Conservation (phyloP, 2,113 vertebrate species). For the Corythoichthys haematopterus region DNA sequence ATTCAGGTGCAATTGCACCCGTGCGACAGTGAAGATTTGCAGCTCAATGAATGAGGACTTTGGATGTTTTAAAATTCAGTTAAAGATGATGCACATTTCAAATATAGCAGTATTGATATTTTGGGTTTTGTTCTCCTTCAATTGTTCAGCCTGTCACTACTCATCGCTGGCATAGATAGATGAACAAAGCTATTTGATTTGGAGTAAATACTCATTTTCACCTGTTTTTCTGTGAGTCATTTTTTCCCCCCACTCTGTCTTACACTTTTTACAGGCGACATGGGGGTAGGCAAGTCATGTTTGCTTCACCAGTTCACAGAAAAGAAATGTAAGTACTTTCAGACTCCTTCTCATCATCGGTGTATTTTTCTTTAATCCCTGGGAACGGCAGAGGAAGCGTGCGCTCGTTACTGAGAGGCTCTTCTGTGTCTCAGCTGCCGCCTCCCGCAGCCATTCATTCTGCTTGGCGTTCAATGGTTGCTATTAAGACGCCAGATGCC, state of each 20-base stretch:
- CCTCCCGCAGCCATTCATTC: constrained; percentile 53
- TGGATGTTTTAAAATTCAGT: too few relatives aligned
- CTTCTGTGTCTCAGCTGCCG: constrained; percentile 60
- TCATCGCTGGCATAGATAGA: too few relatives aligned
- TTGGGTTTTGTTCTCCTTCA: too few relatives aligned
- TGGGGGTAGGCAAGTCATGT: constrained; percentile 79
- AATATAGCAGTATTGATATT: too few relatives aligned
- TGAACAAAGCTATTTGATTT: too few relatives aligned
- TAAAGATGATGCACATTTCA: too few relatives aligned
- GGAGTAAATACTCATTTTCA: neutral
- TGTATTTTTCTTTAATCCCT: neutral
- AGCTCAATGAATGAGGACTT: too few relatives aligned
- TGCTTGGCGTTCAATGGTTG: constrained; percentile 33
- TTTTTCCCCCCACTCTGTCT: constrained; percentile 1
- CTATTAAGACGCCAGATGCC: constrained; percentile 63
- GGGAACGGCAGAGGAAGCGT: constrained; percentile 32
- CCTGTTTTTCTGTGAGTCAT: constrained; percentile 10
- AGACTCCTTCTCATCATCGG: constrained; percentile 9
- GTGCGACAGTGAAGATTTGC: too few relatives aligned
- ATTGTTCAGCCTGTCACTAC: too few relatives aligned
- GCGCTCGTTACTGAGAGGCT: constrained; percentile 44
- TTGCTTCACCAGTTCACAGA: constrained; percentile 80
- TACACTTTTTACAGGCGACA: constrained; percentile 63
- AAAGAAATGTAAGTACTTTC: constrained; percentile 76
- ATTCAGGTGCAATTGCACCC: neutral